Evolutionary conservation across 2,888 invertebrate species (phyloP).

Genomic region (Mythimna albipuncta): DNA sequence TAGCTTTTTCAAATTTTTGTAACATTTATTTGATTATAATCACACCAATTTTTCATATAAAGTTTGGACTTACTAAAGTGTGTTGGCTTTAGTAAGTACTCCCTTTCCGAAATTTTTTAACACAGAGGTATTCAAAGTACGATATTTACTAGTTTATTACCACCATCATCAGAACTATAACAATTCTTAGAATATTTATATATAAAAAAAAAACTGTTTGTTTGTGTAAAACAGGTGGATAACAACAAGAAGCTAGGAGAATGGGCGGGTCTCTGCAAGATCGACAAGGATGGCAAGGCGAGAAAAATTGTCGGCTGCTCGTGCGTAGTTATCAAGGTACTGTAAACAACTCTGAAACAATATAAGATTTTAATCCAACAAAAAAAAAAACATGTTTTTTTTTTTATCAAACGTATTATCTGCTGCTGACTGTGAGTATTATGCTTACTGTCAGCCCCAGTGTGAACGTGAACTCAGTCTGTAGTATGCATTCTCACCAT

Average conservation of each 20-base stretch:
- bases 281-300: constrained; percentile 99
- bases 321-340: constrained; percentile 98
- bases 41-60: background rate
- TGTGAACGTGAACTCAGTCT: too few relatives aligned
- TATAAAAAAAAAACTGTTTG: background rate
- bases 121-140: background rate
- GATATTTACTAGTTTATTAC: background rate
- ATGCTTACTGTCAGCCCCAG: too few relatives aligned
- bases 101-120: too few relatives aligned
- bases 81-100: too few relatives aligned
- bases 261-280: constrained; percentile 99
- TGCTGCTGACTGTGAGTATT: too few relatives aligned
- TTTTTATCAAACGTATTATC: too few relatives aligned
- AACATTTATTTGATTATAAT: too few relatives aligned
- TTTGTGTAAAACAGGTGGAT: constrained; percentile 92
- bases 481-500: too few relatives aligned
- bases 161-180: background rate
- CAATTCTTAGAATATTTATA: too few relatives aligned
- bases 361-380: too few relatives aligned
- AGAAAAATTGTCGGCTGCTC: constrained; percentile 99
- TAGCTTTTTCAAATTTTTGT: too few relatives aligned
- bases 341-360: constrained; percentile 50
- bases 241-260: constrained; percentile 99
- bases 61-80: background rate
- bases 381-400: too few relatives aligned